A percentile compares a stretch with the other conserved stretches of the same genome.
These are phyloP conservation scores for Ylistrum balloti DNA, from an alignment of 1,140 invertebrate species.

Conservation along the genomic window DNA sequence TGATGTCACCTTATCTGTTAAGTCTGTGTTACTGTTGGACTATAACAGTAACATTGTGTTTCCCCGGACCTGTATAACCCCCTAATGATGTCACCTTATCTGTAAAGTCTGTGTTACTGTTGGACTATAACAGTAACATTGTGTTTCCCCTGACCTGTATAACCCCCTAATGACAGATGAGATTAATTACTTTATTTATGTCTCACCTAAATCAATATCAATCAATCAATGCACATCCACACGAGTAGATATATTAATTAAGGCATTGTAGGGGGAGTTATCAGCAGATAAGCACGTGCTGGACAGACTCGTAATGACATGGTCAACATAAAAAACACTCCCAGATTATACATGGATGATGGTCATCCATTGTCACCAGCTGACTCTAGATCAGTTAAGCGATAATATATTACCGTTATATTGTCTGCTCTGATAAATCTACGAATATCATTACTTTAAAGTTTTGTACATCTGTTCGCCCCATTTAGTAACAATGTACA, in stretches of 20 bases:
- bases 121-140: no score
- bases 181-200: neutral
- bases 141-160: neutral
- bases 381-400: neutral
- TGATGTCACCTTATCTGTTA: neutral
- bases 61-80: neutral
- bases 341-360: neutral
- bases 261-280: neutral
- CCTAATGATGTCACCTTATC: neutral
- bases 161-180: neutral
- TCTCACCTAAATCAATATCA: neutral
- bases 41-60: no score
- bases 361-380: neutral
- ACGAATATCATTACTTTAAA: no score
- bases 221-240: neutral
- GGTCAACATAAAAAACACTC: neutral
- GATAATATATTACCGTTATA: neutral
- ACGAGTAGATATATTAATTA: neutral
- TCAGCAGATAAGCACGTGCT: neutral
- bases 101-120: neutral
- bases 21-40: no score
- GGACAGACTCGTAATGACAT: neutral
- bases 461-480: no score
- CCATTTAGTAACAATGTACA: no score
- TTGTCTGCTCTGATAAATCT: neutral